These are phyloP conservation scores for Dexiosoma caninum DNA, from an alignment of 2,888 invertebrate species.

Conservation along the genomic window DNA sequence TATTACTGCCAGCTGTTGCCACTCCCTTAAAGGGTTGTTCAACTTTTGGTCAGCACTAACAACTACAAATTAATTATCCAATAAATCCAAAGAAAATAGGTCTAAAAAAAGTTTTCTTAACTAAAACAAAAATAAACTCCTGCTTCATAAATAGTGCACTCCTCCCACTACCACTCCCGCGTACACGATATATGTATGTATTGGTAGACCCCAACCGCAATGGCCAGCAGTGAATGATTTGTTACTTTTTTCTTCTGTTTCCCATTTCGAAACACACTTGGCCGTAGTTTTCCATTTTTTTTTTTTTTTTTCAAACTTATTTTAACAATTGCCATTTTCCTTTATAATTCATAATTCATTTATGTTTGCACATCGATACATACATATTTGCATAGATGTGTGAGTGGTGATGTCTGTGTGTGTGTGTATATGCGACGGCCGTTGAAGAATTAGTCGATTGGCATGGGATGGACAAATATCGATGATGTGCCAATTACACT, in stretches of 20 bases:
- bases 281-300: too few relatives aligned
- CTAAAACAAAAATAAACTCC: not conserved
- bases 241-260: not conserved
- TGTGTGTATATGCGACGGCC: slow-evolving; percentile 3
- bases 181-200: not conserved
- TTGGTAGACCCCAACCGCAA: slow-evolving; percentile 27
- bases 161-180: not conserved
- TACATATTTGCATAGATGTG: not conserved
- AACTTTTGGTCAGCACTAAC: slow-evolving; percentile 46
- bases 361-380: not conserved
- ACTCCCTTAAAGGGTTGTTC: slow-evolving; percentile 62
- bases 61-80: not conserved
- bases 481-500: too few relatives aligned
- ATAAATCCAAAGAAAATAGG: slow-evolving; percentile 33
- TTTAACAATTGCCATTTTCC: slow-evolving; percentile 43
- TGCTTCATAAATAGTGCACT: not conserved
- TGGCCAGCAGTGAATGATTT: slow-evolving; percentile 47
- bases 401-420: not conserved
- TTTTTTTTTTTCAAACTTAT: not conserved
- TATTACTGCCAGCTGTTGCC: slow-evolving; percentile 62
- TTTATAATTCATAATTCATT: slow-evolving; percentile 48
- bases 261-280: not conserved
- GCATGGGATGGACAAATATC: too few relatives aligned
- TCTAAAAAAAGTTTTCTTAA: slow-evolving; percentile 30
- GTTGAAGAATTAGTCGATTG: too few relatives aligned